Evolutionary conservation across 2,888 invertebrate species (phyloP).

Genomic region (Nephrotoma flavescens): DNA sequence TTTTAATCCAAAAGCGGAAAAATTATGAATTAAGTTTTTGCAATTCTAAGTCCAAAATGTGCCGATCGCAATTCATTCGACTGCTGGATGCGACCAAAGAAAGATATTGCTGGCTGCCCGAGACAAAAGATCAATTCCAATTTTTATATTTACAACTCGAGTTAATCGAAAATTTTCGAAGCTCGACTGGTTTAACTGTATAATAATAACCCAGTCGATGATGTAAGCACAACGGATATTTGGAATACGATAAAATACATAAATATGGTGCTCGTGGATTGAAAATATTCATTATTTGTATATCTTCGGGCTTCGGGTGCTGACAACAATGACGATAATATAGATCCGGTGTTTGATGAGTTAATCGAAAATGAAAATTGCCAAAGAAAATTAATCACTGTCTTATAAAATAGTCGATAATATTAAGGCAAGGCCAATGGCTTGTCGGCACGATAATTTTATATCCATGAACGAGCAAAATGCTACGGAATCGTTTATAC

Average conservation of each 20-base stretch:
- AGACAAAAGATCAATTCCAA: conserved; percentile 72
- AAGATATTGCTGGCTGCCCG: conserved; percentile 65
- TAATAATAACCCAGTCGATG: conserved; percentile 45
- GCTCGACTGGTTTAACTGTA: conserved; percentile 71
- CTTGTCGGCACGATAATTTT: conserved; percentile 61
- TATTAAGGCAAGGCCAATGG: conserved; percentile 63
- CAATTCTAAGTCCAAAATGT: too few relatives aligned
- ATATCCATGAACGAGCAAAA: conserved; percentile 48
- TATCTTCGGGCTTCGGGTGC: conserved; percentile 46
- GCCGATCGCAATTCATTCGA: conserved; percentile 78
- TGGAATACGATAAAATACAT: conserved; percentile 62
- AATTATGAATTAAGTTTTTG: too few relatives aligned
- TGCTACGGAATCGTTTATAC: conserved; percentile 45
- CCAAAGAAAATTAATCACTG: conserved; percentile 33
- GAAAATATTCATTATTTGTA: conserved; percentile 65
- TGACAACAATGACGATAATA: conserved; percentile 32
- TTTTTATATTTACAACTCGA: conserved; percentile 83
- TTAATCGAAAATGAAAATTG: conserved; percentile 30
- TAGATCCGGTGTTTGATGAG: conserved; percentile 29
- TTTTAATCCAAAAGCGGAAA: too few relatives aligned
- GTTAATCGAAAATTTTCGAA: conserved; percentile 77
- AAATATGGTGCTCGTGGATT: conserved; percentile 56
- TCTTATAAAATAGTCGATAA: conserved; percentile 63
- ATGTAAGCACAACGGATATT: conserved; percentile 46
- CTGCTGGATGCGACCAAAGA: conserved; percentile 77